Evolutionary conservation across 2,797 vertebrate species (phyloP), one percentile per base, ranked within the genome.

Genomic region (Erethizon dorsatum): DNA sequence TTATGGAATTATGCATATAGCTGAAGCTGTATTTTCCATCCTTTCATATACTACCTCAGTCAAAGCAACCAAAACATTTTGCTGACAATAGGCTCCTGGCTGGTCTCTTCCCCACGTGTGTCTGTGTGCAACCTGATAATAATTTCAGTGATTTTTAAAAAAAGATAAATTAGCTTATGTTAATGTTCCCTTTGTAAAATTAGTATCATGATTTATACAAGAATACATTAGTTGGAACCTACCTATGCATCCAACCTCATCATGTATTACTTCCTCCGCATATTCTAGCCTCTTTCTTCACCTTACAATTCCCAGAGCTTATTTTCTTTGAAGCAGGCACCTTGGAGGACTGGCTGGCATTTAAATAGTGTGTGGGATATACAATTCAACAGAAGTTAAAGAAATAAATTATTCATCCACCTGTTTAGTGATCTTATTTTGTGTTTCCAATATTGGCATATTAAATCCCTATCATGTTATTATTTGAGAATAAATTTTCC

Each of bases 401-500:
- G 91, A 82, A 50, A 89, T 77, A 20, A 12, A 45, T 71, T 50
- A 61, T 73, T 87, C 31, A 79, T 28, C 12, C 47, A 83, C 63
- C 20, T 7, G 18, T 45, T 37, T 89, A 52, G 57, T 12, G n/a
- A n/a, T 65, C 6, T 52, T 90, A 73, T 94, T 33, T 61, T 9
- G n/a, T 87, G 83, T 95, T 71, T 45, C n/a, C 9, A 95, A 37
- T 26, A 57, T 61, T 13, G 69, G 12, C 37, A 54, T 88, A 89
- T 71, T 79, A 96, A 73, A 2, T 59, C 12, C 0, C 5, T 82
- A 28, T 3, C 59, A 50, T 41, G 13, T 82, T 95, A 56, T 80
- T 94, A 97, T 94, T 69, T 91, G 28, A 75, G 33, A 33, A 91
- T 75, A 61, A 80, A 91, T 91, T 83, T 18, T 69, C 57, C 17